These are phyloP conservation scores for Talpa occidentalis DNA, from an alignment of 2,113 vertebrate genomes.

Conservation along the genomic window DNA sequence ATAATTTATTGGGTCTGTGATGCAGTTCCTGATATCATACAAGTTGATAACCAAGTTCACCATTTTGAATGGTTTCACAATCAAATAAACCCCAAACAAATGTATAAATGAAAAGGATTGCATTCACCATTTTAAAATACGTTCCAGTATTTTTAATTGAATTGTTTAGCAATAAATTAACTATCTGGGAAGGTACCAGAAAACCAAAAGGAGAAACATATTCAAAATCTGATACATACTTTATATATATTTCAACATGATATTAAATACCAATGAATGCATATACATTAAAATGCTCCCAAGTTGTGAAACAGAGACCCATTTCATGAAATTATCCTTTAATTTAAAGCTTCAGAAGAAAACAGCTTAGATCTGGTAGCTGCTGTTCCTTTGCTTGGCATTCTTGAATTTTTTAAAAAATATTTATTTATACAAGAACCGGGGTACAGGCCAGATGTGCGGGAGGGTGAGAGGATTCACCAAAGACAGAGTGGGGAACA, in stretches of 20 bases:
- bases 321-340: background rate
- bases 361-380: background rate
- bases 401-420: conserved; percentile 15
- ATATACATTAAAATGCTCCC: background rate
- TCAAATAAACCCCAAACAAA: background rate
- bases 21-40: background rate
- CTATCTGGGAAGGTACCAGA: background rate
- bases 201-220: background rate
- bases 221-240: background rate
- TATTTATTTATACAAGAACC: too few species aligned
- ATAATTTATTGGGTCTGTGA: background rate
- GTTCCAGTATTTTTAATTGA: background rate
- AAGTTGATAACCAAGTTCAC: background rate
- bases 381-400: background rate
- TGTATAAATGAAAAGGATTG: background rate
- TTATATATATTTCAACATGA: background rate
- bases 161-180: conserved; percentile 30
- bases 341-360: background rate
- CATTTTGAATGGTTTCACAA: background rate
- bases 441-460: too few species aligned
- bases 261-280: background rate
- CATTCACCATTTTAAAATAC: background rate
- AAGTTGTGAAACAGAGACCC: background rate
- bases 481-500: too few species aligned
- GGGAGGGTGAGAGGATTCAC: too few species aligned